Conservation (phyloP, 2,797 vertebrate genomes). For the Tokudaia tokunoshimensis region DNA sequence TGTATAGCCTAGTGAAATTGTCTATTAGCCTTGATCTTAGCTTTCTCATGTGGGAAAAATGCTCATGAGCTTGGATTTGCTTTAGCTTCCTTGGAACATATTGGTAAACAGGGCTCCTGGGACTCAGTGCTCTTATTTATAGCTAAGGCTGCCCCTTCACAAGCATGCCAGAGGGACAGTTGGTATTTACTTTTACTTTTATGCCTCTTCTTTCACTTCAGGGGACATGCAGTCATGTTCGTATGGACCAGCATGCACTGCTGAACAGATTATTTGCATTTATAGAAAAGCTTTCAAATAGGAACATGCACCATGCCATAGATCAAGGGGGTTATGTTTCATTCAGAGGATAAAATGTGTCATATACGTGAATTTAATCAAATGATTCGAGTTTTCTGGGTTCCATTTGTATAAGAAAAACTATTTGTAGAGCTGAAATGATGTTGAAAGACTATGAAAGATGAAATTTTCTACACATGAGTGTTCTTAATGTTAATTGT, state of each 20-base stretch:
- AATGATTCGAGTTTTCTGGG: neutral
- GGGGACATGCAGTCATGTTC: neutral
- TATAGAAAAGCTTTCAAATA: neutral
- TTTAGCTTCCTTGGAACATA: neutral
- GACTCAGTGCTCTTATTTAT: neutral
- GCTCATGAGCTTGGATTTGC: neutral
- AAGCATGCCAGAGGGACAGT: neutral
- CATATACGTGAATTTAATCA: neutral
- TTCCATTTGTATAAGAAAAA: slow-evolving; percentile 7
- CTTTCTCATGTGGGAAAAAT: neutral
- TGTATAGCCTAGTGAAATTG: rapidly evolving
- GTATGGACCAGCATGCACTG: neutral
- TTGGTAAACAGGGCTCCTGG: neutral
- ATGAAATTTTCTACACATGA: neutral
- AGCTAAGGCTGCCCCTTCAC: neutral
- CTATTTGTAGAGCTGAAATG: neutral
- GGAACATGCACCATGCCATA: neutral
- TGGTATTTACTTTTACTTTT: neutral
- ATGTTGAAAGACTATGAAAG: neutral
- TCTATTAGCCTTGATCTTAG: neutral
- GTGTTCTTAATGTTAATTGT: neutral
- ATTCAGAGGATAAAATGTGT: slow-evolving; percentile 2
- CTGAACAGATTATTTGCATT: neutral
- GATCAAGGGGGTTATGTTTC: neutral
- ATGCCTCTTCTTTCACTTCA: neutral